Conservation (phyloP, 1,140 invertebrate species). For the Hypsibius dujardini region DNA sequence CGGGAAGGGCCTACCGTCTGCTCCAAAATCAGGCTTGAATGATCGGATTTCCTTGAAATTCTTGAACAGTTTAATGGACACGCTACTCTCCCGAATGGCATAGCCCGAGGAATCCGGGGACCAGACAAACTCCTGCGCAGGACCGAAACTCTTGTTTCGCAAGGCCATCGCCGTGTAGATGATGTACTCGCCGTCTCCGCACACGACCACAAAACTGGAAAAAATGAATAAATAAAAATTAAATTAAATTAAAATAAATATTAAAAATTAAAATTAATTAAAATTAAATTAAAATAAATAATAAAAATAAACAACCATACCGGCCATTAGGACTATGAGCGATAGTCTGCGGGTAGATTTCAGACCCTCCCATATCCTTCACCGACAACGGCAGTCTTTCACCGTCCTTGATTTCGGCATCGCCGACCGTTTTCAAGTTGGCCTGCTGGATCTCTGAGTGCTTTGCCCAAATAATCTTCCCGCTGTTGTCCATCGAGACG, state of each 20-base stretch:
- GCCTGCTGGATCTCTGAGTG: slow-evolving; percentile 97
- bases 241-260: too few relatives aligned
- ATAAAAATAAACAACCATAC: slow-evolving; percentile 33
- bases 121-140: slow-evolving; percentile 98
- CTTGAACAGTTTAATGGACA: slow-evolving; percentile 81
- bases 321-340: slow-evolving; percentile 95
- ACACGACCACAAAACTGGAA: slow-evolving; percentile 81
- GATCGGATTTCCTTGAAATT: slow-evolving; percentile 93
- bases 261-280: too few relatives aligned
- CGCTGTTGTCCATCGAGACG: slow-evolving; percentile 92
- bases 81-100: slow-evolving; percentile 69
- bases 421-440: slow-evolving; percentile 51
- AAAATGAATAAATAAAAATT: slow-evolving; percentile 18
- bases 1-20: slow-evolving; percentile 46
- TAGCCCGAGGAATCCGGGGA: slow-evolving; percentile 87
- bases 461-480: slow-evolving; percentile 95
- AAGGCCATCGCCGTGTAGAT: slow-evolving; percentile 98
- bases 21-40: slow-evolving; percentile 86
- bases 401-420: slow-evolving; percentile 60
- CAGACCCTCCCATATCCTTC: slow-evolving; percentile 97
- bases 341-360: slow-evolving; percentile 97
- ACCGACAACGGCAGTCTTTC: slow-evolving; percentile 75
- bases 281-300: too few relatives aligned
- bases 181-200: slow-evolving; percentile 98
- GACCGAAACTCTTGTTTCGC: slow-evolving; percentile 93